Conservation (phyloP, 2,888 invertebrate species). For the Nemoura dubitans region DNA sequence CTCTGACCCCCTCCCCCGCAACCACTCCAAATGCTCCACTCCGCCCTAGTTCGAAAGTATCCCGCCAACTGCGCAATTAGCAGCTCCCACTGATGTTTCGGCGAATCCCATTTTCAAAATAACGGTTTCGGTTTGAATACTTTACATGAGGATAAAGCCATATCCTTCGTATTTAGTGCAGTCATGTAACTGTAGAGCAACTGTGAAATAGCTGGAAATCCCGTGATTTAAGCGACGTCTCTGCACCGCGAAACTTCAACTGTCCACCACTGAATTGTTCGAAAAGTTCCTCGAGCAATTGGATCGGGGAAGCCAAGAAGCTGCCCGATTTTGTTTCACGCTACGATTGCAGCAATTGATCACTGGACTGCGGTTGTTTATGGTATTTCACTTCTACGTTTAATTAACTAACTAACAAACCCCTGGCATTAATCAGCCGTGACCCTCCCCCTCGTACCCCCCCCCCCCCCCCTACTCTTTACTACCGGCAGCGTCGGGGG, state of each 20-base stretch:
- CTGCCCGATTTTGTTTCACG: neutral
- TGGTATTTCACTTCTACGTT: neutral
- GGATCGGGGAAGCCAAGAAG: neutral
- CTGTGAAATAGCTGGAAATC: too few relatives aligned
- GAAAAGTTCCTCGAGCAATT: neutral
- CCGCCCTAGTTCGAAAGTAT: neutral
- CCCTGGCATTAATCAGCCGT: neutral
- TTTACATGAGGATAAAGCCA: too few relatives aligned
- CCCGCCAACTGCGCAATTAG: too few relatives aligned
- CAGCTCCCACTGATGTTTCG: too few relatives aligned
- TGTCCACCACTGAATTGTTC: neutral
- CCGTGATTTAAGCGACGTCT: too few relatives aligned
- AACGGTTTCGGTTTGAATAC: too few relatives aligned
- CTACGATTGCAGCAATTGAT: neutral
- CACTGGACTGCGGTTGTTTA: neutral
- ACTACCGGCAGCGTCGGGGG: neutral
- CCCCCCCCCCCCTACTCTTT: too few relatives aligned
- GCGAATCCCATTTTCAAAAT: too few relatives aligned
- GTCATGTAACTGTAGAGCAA: too few relatives aligned
- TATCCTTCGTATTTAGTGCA: too few relatives aligned
- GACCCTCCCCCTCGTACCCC: neutral
- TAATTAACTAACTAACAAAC: conserved; percentile 7
- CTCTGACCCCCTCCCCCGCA: neutral
- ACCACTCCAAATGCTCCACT: neutral
- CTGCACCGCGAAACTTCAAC: too few relatives aligned